Percentiles rank a stretch among this genome's conserved stretches.
These are phyloP conservation scores for Hormaphis cornu DNA, from an alignment of 1,140 invertebrate genomes.

Conservation along the genomic window DNA sequence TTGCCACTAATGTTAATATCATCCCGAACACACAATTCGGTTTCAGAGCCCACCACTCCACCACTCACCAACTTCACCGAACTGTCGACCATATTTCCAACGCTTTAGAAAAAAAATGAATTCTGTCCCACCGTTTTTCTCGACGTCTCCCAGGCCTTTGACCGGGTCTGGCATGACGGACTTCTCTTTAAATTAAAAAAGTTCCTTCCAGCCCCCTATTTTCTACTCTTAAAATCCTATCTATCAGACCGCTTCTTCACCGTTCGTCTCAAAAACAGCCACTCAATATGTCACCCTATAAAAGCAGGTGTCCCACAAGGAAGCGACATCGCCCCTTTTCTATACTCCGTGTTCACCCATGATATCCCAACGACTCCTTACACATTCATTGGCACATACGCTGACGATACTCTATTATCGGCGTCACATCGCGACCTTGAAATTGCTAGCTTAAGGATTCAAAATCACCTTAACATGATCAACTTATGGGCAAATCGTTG, in stretches of 20 bases:
- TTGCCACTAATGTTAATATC: neutral
- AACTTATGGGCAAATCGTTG: too few relatives aligned
- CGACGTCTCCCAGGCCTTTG: too few relatives aligned
- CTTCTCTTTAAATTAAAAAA: conserved; percentile 21
- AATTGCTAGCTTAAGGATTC: too few relatives aligned
- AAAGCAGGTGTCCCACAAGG: conserved; percentile 23
- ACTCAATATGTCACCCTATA: neutral
- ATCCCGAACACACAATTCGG: conserved; percentile 33
- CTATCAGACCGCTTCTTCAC: conserved; percentile 1
- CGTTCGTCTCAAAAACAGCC: neutral
- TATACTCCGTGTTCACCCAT: too few relatives aligned
- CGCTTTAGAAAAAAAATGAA: conserved; percentile 16
- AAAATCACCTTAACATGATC: neutral
- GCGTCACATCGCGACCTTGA: neutral
- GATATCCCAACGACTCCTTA: too few relatives aligned
- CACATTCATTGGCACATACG: conserved; percentile 7
- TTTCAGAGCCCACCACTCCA: conserved; percentile 19
- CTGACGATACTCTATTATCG: conserved; percentile 26
- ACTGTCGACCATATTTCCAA: neutral
- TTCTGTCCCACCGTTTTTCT: conserved; percentile 39
- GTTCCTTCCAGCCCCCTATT: too few relatives aligned
- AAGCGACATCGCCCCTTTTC: conserved; percentile 20
- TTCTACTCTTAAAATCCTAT: conserved; percentile 5
- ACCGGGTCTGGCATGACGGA: conserved; percentile 39
- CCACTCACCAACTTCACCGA: conserved; percentile 17